phyloP scores from a whole-genome alignment of 30 jellyfish, hydroid and myxozoan genomes.

The Pseudorhiza aurosa region DNA sequence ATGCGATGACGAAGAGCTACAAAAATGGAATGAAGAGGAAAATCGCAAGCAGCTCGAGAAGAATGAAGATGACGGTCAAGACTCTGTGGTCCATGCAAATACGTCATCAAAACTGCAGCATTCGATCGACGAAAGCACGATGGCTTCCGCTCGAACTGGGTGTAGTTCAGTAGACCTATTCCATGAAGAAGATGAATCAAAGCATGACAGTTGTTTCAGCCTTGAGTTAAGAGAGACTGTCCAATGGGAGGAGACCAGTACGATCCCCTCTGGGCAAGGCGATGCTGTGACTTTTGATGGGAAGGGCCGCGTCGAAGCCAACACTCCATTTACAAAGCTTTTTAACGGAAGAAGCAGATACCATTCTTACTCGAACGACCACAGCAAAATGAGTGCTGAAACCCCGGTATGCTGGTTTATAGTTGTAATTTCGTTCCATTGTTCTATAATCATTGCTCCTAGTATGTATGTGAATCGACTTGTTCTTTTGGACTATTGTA shows the following conservation, averaged over 20 bases:
- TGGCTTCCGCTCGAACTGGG: background rate
- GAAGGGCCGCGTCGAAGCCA: background rate
- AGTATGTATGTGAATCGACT: no score
- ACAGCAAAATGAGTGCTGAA: no score
- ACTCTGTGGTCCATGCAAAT: background rate
- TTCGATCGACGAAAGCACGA: background rate
- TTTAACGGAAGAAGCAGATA: background rate
- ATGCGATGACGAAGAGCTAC: constrained; percentile 64
- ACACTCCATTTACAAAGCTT: background rate
- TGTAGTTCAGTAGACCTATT: background rate
- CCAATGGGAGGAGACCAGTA: background rate
- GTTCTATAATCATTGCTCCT: no score
- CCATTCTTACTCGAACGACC: no score
- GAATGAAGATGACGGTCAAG: constrained; percentile 18
- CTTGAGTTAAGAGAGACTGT: background rate
- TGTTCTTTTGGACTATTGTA: no score
- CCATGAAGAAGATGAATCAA: background rate
- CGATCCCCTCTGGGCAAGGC: background rate
- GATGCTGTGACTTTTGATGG: background rate
- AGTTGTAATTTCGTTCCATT: no score
- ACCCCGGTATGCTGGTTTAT: no score
- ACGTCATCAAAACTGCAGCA: background rate
- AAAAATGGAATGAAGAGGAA: constrained; percentile 77
- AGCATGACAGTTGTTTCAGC: background rate
- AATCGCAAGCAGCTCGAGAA: constrained; percentile 54